Percentiles rank a stretch among this genome's conserved stretches.
Conservation (phyloP, 2,113 vertebrate species). For the Campylomormyrus numenius region DNA sequence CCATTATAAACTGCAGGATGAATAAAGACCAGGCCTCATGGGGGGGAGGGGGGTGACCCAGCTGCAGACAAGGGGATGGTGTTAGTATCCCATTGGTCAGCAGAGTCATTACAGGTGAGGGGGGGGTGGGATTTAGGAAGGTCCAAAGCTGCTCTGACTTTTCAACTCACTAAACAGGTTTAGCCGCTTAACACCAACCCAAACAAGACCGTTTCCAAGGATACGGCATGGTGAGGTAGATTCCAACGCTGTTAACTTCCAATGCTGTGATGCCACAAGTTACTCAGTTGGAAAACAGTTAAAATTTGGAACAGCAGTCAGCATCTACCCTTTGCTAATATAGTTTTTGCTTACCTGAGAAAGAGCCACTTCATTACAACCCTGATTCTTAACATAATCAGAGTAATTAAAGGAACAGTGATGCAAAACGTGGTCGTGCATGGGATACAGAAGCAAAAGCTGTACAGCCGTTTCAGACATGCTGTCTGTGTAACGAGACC, state of each 20-base stretch:
- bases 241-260: not conserved
- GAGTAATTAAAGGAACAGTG: not conserved
- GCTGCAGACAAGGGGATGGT: not conserved
- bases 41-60: not conserved
- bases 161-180: not conserved
- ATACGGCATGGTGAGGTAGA: slow-evolving; percentile 6
- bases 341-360: slow-evolving; percentile 16
- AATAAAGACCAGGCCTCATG: slow-evolving; percentile 16
- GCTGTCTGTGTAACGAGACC: not conserved
- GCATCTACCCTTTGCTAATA: slow-evolving; percentile 11
- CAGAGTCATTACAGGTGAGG: not conserved
- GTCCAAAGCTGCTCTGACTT: slow-evolving; percentile 3
- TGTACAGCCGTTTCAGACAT: not conserved
- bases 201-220: not conserved
- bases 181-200: not conserved
- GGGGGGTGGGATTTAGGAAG: not conserved
- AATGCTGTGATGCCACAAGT: not conserved
- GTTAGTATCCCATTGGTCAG: not conserved
- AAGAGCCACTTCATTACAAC: slow-evolving; percentile 22
- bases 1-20: not conserved
- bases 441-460: not conserved
- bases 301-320: slow-evolving; percentile 3
- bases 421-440: not conserved
- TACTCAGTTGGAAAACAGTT: not conserved
- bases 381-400: slow-evolving; percentile 22